phyloP scores from a whole-genome alignment of 2,888 invertebrate genomes.

The Branchipolynoe longqiensis region DNA sequence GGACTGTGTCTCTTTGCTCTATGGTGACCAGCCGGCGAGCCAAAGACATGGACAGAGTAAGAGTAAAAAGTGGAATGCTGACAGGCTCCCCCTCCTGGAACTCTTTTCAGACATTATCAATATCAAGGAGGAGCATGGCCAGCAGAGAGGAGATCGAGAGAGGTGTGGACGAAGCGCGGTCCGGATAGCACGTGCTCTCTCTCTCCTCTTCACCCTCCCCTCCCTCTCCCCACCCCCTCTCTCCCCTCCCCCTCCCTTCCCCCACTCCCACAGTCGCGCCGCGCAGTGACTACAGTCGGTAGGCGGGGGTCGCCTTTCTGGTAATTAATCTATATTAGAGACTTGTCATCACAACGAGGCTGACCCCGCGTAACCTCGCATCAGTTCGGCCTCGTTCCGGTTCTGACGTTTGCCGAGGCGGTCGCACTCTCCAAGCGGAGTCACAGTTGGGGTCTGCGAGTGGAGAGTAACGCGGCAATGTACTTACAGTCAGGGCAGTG shows the following conservation, averaged over 20 bases:
- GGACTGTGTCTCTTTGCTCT: too few relatives aligned
- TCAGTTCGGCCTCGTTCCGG: conserved; percentile 16
- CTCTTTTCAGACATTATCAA: background rate
- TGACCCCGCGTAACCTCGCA: conserved; percentile 17
- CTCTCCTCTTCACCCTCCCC: background rate
- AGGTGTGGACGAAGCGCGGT: too few relatives aligned
- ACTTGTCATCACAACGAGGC: conserved; percentile 40
- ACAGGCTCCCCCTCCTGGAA: too few relatives aligned
- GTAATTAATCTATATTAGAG: conserved; percentile 34
- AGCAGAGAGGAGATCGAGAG: too few relatives aligned
- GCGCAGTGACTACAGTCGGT: background rate
- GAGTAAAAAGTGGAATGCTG: too few relatives aligned
- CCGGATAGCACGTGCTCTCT: background rate
- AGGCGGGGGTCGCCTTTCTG: background rate
- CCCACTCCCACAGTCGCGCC: background rate
- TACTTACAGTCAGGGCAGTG: too few relatives aligned
- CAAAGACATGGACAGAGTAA: too few relatives aligned
- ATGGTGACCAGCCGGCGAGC: too few relatives aligned
- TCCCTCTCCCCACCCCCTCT: background rate
- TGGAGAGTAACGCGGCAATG: too few relatives aligned
- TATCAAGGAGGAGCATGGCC: too few relatives aligned
- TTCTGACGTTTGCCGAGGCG: too few relatives aligned
- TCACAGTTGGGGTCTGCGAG: background rate
- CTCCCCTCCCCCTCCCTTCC: background rate
- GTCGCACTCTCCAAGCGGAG: background rate